Evolutionary conservation across 2,113 vertebrate species (phyloP).

Genomic region (Ophiodon elongatus): DNA sequence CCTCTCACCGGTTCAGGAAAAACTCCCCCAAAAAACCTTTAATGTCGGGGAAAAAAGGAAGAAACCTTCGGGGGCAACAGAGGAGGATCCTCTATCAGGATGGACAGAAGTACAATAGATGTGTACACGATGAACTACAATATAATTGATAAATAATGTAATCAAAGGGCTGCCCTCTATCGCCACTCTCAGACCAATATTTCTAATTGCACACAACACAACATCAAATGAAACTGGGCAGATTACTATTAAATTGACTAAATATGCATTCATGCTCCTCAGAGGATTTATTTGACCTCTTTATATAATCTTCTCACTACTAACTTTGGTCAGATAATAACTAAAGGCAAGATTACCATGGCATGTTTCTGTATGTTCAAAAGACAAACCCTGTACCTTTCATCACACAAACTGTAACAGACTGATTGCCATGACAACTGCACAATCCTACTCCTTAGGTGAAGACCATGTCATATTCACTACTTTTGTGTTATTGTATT

Average conservation of each 20-base stretch:
- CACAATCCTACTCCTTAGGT: not conserved
- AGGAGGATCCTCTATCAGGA: too few relatives aligned
- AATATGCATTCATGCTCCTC: not conserved
- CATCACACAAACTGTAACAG: not conserved
- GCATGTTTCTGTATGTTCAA: not conserved
- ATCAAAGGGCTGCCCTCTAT: too few relatives aligned
- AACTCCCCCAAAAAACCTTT: too few relatives aligned
- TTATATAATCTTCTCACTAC: not conserved
- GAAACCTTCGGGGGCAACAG: too few relatives aligned
- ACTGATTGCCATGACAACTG: not conserved
- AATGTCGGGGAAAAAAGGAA: too few relatives aligned
- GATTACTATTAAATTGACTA: not conserved
- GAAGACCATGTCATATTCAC: not conserved
- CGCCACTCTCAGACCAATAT: not conserved
- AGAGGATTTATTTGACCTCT: not conserved
- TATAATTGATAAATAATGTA: too few relatives aligned
- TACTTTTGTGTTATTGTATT: not conserved
- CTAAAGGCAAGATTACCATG: not conserved
- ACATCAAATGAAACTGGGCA: not conserved
- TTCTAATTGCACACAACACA: not conserved
- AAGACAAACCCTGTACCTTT: not conserved
- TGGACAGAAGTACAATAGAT: too few relatives aligned
- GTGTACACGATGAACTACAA: too few relatives aligned
- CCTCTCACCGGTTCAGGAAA: too few relatives aligned
- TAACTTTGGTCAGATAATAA: not conserved